Base-by-base conservation (phyloP, 2,797 vertebrate genomes). In the Dryobates pubescens region DNA sequence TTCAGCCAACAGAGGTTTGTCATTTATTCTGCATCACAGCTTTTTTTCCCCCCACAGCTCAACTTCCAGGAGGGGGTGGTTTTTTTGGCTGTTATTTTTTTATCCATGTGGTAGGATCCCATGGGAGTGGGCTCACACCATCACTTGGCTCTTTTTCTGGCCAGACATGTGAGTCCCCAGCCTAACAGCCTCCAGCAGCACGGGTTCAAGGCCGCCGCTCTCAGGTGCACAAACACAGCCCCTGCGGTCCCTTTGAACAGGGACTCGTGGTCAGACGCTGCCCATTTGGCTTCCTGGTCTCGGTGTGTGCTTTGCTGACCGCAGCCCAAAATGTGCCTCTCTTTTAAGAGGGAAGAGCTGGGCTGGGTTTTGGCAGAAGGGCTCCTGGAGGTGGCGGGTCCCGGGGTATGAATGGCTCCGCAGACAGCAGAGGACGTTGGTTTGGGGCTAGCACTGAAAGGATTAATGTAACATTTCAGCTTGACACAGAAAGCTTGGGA, bases 101-200 rank as follows among this genome's bases (percentile, higher is more conserved):
- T 85, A 45, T 76, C 62, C 2, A 1, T 19, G 32, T 5, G 41
- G 41, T 16, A 49, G 53, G 53, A 32, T 58, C 61, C 61, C 7
- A 6, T 4, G 2, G 61, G 67, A 16, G 13, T 2, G 1, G 65
- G 68, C 65, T 58, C 27, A 62, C 10, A 4, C 58, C 75, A 58
- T 45, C 61, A 1, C 26, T 73, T n/a, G 89, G 83, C 47, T 70
- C 43, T 7, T 27, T 6, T 23, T 3, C 3, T 1, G 3, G 3
- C 41, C 3, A 0, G 10, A 2, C 89, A 65, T 2, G 69, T 77
- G 91, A 73, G 2, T 1, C 53, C 10, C 8, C 0, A 1, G 7
- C 17, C 56, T 24, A 9, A 17, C 34, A 5, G 26, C 38, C 78
- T 4, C 23, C 1, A 1, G 62, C 3, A 0, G 13, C 0, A 0